Conservation (phyloP, 2,888 invertebrate species). For the Gisinianus flammeolus region DNA sequence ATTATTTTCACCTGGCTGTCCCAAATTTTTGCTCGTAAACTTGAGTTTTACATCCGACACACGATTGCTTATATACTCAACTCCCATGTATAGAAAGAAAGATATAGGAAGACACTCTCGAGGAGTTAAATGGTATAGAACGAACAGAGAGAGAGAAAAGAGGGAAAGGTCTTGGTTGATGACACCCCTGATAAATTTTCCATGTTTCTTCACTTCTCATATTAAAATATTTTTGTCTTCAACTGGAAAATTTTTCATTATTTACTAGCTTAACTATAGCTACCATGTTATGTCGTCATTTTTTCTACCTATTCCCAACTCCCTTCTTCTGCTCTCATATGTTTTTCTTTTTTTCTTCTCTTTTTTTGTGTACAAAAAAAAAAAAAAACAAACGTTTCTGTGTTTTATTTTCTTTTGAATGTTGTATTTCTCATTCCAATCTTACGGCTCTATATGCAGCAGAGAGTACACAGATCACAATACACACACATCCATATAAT, state of each 20-base stretch:
- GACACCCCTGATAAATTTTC: conserved; percentile 35
- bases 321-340: not conserved
- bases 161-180: conserved; percentile 19
- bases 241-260: not conserved
- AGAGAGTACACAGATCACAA: too few relatives aligned
- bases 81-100: not conserved
- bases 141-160: not conserved
- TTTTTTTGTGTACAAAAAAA: not conserved
- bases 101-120: not conserved
- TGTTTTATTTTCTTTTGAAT: not conserved
- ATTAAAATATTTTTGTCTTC: conserved; percentile 17
- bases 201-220: conserved; percentile 26
- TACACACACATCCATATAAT: too few relatives aligned
- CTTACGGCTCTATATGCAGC: not conserved
- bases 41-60: conserved; percentile 35
- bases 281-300: conserved; percentile 1
- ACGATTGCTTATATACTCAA: conserved; percentile 12
- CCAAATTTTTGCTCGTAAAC: conserved; percentile 47
- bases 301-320: conserved; percentile 3
- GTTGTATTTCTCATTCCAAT: not conserved
- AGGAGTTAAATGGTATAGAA: not conserved
- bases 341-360: not conserved
- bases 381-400: too few relatives aligned
- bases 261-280: conserved; percentile 11
- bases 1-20: conserved; percentile 46